Evolutionary conservation across 2,113 vertebrate species (phyloP).

Genomic region (Apaloderma vittatum): DNA sequence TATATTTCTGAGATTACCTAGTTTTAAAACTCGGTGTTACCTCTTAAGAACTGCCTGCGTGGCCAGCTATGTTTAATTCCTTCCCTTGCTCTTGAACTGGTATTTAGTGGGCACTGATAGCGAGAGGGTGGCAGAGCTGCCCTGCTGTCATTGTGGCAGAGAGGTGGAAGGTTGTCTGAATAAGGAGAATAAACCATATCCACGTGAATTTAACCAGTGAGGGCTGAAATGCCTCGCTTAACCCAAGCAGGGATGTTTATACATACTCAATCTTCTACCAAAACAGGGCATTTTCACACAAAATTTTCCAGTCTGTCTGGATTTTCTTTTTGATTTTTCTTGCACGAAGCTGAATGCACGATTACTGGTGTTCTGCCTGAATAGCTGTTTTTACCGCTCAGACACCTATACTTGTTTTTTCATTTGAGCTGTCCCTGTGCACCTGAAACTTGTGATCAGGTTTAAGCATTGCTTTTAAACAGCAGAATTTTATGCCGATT

Average conservation of each 20-base stretch:
- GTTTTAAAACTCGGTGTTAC: neutral
- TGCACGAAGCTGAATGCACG: neutral
- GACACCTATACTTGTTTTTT: neutral
- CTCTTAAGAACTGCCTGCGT: neutral
- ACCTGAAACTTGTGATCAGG: neutral
- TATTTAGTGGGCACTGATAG: fast-evolving
- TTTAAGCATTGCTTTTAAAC: neutral
- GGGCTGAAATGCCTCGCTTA: neutral
- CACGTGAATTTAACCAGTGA: too few species aligned
- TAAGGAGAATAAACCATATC: fast-evolving
- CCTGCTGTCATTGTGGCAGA: too few species aligned
- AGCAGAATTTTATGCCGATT: neutral
- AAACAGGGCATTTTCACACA: neutral
- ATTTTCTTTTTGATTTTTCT: neutral
- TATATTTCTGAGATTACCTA: neutral
- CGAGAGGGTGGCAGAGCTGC: neutral
- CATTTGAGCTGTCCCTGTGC: neutral
- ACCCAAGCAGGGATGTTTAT: neutral
- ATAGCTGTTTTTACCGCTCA: neutral
- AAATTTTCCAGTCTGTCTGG: neutral
- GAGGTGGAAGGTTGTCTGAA: neutral
- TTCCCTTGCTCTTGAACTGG: neutral
- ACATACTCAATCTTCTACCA: neutral
- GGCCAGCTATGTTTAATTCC: neutral
- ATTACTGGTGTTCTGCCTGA: neutral